Percentiles rank a stretch among this genome's conserved stretches.
Evolutionary conservation across 2,797 vertebrate species (phyloP).

Genomic region (Carduelis carduelis): DNA sequence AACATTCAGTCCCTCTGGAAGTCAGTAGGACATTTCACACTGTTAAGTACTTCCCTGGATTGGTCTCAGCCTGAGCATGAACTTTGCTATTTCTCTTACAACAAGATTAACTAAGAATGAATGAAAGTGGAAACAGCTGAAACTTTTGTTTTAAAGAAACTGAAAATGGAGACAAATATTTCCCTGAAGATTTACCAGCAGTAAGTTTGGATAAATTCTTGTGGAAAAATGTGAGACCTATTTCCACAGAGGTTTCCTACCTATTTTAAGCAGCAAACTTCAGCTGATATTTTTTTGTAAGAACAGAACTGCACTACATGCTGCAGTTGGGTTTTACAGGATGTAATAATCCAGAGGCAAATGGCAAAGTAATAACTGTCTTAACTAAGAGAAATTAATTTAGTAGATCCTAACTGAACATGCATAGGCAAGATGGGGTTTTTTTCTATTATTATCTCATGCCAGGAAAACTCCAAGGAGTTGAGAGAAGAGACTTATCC

Average conservation of each 20-base stretch:
- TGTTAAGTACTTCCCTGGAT: background rate
- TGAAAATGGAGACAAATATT: slow-evolving; percentile 16
- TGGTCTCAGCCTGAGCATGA: background rate
- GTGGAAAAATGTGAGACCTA: background rate
- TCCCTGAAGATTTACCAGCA: background rate
- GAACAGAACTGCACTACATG: background rate
- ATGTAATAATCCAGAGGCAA: background rate
- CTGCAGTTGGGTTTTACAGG: background rate
- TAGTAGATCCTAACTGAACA: background rate
- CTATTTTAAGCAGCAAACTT: background rate
- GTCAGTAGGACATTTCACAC: background rate
- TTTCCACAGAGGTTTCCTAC: background rate
- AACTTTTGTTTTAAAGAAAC: slow-evolving; percentile 10
- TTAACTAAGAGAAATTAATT: slow-evolving; percentile 47
- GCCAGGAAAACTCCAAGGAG: slow-evolving; percentile 1
- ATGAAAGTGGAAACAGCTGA: background rate
- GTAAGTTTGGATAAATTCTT: background rate
- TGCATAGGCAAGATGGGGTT: background rate
- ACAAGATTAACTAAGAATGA: background rate
- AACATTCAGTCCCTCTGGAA: background rate
- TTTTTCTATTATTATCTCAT: background rate
- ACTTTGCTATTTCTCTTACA: background rate
- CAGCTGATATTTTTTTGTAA: background rate
- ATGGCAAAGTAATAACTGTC: background rate
- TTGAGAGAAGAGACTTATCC: background rate